Percentiles rank a stretch among this genome's conserved stretches.
Evolutionary conservation across 2,113 vertebrate species (phyloP).

Genomic region (Bostrychus sinensis): DNA sequence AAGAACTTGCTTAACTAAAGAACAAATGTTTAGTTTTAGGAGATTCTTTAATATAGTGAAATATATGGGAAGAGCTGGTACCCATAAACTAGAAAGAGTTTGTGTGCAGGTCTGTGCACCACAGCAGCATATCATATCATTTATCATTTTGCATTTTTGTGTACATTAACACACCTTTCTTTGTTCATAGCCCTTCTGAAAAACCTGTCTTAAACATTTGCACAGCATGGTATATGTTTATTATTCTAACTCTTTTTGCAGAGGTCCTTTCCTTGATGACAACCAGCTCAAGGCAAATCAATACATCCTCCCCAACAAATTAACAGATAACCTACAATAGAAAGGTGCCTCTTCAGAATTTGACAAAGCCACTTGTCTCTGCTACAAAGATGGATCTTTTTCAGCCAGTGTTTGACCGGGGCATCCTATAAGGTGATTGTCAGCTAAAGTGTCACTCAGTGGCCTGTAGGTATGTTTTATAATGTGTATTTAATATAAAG

Average conservation of each 20-base stretch:
- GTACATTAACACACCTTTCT: too few species aligned
- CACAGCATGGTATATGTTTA: not conserved
- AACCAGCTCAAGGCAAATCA: constrained; percentile 25
- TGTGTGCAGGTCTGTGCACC: too few species aligned
- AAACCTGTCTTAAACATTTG: not conserved
- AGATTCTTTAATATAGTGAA: too few species aligned
- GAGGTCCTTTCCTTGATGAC: not conserved
- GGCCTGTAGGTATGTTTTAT: not conserved
- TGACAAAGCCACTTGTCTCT: not conserved
- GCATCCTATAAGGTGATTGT: constrained; percentile 21
- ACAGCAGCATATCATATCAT: too few species aligned
- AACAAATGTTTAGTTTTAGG: too few species aligned
- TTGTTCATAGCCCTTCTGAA: too few species aligned
- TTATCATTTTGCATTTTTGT: too few species aligned
- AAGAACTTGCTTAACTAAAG: too few species aligned
- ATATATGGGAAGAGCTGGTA: too few species aligned
- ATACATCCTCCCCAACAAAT: constrained; percentile 20
- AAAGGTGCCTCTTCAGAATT: constrained; percentile 26
- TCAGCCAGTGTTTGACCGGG: constrained; percentile 27
- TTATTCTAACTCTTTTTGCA: not conserved
- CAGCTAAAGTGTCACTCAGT: constrained; percentile 19
- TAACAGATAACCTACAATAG: constrained; percentile 27
- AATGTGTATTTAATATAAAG: not conserved
- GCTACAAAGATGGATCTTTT: constrained; percentile 22
- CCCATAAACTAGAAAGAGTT: too few species aligned